Evolutionary conservation across 2,797 vertebrate genomes (phyloP), one percentile per base, ranked within the genome.

Genomic region (Sus cebifrons): DNA sequence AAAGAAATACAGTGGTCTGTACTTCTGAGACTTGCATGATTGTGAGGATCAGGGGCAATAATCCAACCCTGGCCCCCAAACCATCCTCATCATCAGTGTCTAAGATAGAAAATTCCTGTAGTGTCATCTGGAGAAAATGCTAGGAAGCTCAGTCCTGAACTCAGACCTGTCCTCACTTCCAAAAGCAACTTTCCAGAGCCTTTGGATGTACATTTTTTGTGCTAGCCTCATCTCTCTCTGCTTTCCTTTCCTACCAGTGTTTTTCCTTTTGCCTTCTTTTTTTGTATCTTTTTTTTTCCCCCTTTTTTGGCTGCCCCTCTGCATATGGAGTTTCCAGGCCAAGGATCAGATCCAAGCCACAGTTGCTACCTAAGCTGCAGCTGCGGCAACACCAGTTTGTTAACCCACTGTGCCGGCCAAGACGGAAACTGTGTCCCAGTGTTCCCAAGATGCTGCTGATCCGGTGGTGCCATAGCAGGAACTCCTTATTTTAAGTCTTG

Each of bases 231-330:
- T 78, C n/a, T 75, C 52, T 94, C 67, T 23, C 52, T 75, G 78
- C 29, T 58, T 92, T 78, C 70, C n/a, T 83, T 71, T 82, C 56
- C 36, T 83, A 65, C 25, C 13, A 83, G 1, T 36, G 49, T 56
- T 56, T 97, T 79, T 32, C 64, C 40, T 79, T 68, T 83, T 83
- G 20, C 16, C 32, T 82, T 74, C 81, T 83, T 64, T 78, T 78
- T 73, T 68, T 83, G 32, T 44, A 5, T 6, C 44, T 49, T 49
- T 49, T 10, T 49, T 49, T 49, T 49, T 6, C 9, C 9, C 9
- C 9, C 44, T 9, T 49, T 49, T 49, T 49, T 49, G 44, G 44
- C 44, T 49, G 44, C 44, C 1, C 44, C 44, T 49, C 44, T 49
- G 44, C 44, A 49, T 49, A 49, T 6, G 44, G 44, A 49, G 44